Evolutionary conservation across 2,797 vertebrate species (phyloP).

Genomic region (Syndactyla subalaris): DNA sequence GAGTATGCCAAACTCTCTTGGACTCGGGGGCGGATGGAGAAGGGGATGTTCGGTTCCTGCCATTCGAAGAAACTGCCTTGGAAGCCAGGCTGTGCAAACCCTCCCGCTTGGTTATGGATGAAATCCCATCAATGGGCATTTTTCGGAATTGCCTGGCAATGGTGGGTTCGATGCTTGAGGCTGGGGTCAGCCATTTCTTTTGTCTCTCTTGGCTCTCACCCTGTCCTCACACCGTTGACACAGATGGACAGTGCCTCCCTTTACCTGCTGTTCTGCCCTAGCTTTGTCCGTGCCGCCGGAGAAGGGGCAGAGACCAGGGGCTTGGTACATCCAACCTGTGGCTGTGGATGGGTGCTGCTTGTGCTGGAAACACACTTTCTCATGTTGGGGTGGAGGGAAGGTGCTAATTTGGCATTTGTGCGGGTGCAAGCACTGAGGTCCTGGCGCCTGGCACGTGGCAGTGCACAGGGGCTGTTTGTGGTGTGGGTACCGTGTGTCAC

Average conservation of each 20-base stretch:
- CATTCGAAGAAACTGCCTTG: background rate
- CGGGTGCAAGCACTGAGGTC: background rate
- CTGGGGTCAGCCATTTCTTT: background rate
- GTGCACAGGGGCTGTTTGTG: rapidly evolving
- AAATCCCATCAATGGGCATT: conserved; percentile 44
- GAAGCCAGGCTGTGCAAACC: background rate
- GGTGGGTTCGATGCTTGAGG: background rate
- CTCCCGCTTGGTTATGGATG: background rate
- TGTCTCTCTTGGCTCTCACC: conserved; percentile 7
- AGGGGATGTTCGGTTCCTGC: background rate
- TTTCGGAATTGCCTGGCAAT: conserved; percentile 3
- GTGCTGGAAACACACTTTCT: background rate
- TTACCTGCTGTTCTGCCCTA: background rate
- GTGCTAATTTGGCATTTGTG: background rate
- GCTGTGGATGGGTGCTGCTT: background rate
- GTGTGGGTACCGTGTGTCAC: rapidly evolving
- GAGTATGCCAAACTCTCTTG: background rate
- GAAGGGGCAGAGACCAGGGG: background rate
- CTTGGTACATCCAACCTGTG: background rate
- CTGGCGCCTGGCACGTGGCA: rapidly evolving
- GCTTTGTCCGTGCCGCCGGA: rapidly evolving
- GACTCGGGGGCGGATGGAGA: background rate
- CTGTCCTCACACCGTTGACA: background rate
- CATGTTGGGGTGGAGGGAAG: background rate
- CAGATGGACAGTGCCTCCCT: rapidly evolving